Base-by-base conservation (phyloP, 2,888 invertebrate species). In the Drosophila melanocephala region DNA sequence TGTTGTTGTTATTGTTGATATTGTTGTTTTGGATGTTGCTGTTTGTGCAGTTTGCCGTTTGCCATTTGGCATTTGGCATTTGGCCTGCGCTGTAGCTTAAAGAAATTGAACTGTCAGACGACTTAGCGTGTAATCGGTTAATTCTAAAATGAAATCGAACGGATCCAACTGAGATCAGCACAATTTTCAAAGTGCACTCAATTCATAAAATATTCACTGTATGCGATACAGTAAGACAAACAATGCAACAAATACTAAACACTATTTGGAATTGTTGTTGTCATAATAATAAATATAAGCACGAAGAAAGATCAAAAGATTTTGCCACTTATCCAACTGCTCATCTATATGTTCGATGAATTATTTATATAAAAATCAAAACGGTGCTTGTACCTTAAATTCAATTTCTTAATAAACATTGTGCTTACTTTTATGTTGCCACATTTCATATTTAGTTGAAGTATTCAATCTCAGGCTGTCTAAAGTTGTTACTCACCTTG, bases 91-190 rank as follows among this genome's bases (percentile, higher is more conserved):
- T 67, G 65, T 62, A 78, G 52, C 62, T 80, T 77, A 66, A 86
- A 84, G 84, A 90, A 89, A 87, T 89, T 75, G 82, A 89, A 77
- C 77, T 90, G 90, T 88, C 89, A 88, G 60, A 72, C 50, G 72
- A 28, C 39, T 61, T 55, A 61, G 32, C 65, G 7, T 35, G 58
- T 64, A 85, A 80, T 85, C 86, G 67, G 50, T 77, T 86, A 77
- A 83, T 77, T 89, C 77, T 71, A 61, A 73, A 57, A 57, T 69
- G 22, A 52, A 71, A 63, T 77, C 50, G 57, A 50, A 28, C 28
- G 47, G 58, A 68, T 72, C 55, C 64, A 55, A 26, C 63, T 26
- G 35, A 44, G 65, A 66, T 76, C 61, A 53, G 33, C 42, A 19
- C 16, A 58, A 30, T 57, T 56, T 56, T 16, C 14, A 57, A 39